phyloP scores from a whole-genome alignment of 2,797 vertebrate genomes.

The Chaetodon trifasciatus region DNA sequence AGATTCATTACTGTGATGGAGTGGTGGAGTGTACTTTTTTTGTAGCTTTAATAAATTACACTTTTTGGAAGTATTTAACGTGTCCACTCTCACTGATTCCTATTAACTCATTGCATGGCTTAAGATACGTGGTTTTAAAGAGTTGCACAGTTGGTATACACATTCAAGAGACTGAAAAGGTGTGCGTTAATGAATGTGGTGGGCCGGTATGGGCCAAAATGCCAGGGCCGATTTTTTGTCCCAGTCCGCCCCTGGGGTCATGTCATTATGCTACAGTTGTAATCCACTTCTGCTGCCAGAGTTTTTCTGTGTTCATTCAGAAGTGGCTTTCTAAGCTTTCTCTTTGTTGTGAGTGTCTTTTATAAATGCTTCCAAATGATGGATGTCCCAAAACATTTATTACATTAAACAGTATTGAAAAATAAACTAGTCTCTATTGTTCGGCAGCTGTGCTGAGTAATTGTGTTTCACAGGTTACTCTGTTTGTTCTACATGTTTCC shows the following conservation, averaged over 20 bases:
- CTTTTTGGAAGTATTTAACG: too few species aligned
- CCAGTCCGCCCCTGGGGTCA: neutral
- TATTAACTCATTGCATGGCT: too few species aligned
- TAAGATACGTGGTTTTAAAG: too few species aligned
- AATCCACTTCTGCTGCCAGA: neutral
- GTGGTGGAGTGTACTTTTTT: too few species aligned
- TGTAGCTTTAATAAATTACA: too few species aligned
- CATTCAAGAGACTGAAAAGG: too few species aligned
- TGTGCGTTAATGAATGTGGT: too few species aligned
- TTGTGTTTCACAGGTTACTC: neutral
- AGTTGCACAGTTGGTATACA: too few species aligned
- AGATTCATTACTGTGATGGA: too few species aligned
- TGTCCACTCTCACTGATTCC: too few species aligned
- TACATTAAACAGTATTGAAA: neutral
- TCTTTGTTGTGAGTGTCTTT: neutral
- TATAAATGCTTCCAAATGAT: neutral
- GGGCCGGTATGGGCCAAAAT: too few species aligned
- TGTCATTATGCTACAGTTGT: conserved; percentile 14
- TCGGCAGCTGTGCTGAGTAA: neutral
- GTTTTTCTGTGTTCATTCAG: neutral
- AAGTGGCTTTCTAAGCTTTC: neutral
- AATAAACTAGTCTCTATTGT: neutral
- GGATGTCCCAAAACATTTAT: neutral
- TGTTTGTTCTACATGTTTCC: neutral
- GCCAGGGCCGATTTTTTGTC: too few species aligned